Evolutionary conservation across 2,797 vertebrate species (phyloP), one percentile per base, ranked within the genome.

Genomic region (Tinamus major): DNA sequence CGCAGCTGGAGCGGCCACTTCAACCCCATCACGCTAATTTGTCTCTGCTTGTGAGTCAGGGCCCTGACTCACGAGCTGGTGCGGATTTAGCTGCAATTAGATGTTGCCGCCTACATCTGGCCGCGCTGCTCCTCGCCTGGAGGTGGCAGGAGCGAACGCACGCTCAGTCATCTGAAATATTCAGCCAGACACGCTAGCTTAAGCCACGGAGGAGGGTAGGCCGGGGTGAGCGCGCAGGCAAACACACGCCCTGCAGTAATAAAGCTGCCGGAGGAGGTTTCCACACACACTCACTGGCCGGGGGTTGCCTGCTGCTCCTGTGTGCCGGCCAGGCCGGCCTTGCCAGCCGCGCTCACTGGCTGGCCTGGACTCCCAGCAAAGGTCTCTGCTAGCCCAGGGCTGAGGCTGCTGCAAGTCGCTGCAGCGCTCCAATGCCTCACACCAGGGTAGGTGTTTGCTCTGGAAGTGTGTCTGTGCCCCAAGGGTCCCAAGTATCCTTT

Each of bases 101-200:
- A 89, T 46, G 65, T 41, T 83, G 85, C 91, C 37, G 33, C 93
- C 92, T 87, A 92, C 91, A 58, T 71, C 72, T 85, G 87, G 79
- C 89, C 58, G 7, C 27, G 0, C 68, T 77, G 87, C 56, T 95
- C 48, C 82, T 93, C 76, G 94, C 89, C 92, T 59, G 82, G 89
- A 85, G 89, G 92, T 94, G 92, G 95, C 91, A 95, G 93, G 85
- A 89, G 68, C 5, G 20, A 92, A 95, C 65, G 39, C 24, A 12
- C 15, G 1, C 27, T 41, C 44, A 12, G 11, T 31, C 85, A 72
- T 72, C 70, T 41, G 55, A 84, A 94, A 84, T 79, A 84, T n/a
- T 77, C 16, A 2, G 51, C 83, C 88, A 88, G 91, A 39, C 29
- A 0, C 17, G 74, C 70, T n/a, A 4, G 35, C 89, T 92, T 65